Evolutionary conservation across 2,113 vertebrate genomes (phyloP).

Genomic region (Pseudopodoces humilis): DNA sequence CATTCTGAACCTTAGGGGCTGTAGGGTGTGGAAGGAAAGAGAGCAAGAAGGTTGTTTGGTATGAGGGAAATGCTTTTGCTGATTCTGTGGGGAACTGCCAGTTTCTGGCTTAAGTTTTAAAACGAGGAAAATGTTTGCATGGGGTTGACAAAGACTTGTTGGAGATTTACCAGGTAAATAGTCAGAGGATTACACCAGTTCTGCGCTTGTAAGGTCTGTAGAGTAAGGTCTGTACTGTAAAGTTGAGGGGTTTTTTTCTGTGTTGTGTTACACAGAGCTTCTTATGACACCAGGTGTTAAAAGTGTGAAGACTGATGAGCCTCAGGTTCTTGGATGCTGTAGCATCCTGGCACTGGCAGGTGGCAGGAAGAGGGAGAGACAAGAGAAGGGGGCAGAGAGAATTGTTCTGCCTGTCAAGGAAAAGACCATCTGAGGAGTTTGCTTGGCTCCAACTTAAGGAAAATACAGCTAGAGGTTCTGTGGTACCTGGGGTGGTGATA

Average conservation of each 20-base stretch:
- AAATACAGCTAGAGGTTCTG: background rate
- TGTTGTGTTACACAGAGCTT: background rate
- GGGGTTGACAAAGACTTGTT: background rate
- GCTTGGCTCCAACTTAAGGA: background rate
- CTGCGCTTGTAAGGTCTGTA: rapidly evolving
- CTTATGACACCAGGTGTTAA: background rate
- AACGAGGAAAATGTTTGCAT: background rate
- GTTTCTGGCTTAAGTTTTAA: background rate
- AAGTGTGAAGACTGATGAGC: background rate
- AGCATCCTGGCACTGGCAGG: background rate
- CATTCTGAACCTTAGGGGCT: background rate
- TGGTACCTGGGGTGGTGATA: background rate
- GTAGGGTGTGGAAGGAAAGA: background rate
- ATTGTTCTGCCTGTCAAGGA: background rate
- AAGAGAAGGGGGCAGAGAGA: background rate
- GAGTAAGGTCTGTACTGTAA: background rate
- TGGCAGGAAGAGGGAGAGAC: background rate
- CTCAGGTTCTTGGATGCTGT: background rate
- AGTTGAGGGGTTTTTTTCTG: background rate
- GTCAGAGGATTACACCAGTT: background rate
- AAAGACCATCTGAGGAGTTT: background rate
- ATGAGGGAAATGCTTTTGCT: background rate
- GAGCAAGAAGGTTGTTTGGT: background rate
- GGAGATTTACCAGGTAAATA: background rate
- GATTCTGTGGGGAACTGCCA: background rate